phyloP scores from a whole-genome alignment of 2,797 vertebrate species.

The Sebastes goodei region DNA sequence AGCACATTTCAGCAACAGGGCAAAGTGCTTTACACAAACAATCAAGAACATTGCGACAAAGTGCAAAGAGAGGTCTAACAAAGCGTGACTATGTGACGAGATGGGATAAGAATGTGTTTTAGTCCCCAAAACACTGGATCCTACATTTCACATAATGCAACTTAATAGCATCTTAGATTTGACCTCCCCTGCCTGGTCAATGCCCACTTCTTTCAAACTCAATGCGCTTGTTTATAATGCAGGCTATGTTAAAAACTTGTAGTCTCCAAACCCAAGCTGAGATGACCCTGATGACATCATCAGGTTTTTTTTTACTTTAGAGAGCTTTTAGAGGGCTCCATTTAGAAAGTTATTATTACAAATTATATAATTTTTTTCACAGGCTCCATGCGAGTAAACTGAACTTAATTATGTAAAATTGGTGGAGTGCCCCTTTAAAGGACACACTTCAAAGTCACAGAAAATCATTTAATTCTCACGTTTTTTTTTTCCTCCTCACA shows the following conservation, averaged over 20 bases:
- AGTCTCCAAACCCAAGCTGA: background rate
- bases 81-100: too few species aligned
- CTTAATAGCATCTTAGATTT: background rate
- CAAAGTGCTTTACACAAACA: too few species aligned
- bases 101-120: background rate
- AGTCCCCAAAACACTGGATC: background rate
- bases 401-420: background rate
- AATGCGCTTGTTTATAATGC: background rate
- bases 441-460: background rate
- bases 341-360: background rate
- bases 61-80: too few species aligned
- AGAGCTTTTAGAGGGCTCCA: too few species aligned
- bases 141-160: background rate
- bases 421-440: background rate
- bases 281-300: background rate
- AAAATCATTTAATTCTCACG: background rate
- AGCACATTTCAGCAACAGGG: too few species aligned
- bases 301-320: background rate
- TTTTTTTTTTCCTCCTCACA: constrained; percentile 22
- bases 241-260: background rate
- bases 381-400: background rate
- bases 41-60: too few species aligned
- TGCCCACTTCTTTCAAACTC: background rate
- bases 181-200: background rate
- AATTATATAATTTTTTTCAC: background rate